Conservation (phyloP, 2,888 invertebrate species). For the Malacosoma neustria region DNA sequence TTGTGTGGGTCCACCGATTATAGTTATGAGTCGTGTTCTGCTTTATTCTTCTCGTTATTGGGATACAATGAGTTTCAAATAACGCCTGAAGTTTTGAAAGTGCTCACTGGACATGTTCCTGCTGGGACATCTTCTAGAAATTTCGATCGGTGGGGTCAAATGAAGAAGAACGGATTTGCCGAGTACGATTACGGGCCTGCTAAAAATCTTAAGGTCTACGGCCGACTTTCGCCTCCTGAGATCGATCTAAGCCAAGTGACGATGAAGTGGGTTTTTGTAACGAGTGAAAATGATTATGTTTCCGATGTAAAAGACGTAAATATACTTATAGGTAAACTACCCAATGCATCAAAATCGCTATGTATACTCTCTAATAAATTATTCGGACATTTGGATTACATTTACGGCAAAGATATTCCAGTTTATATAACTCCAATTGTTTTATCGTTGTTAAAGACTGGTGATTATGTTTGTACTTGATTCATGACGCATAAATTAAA, state of each 20-base stretch:
- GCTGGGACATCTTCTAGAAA: conserved; percentile 26
- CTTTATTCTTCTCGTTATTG: conserved; percentile 17
- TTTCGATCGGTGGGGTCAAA: conserved; percentile 25
- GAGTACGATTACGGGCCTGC: conserved; percentile 19
- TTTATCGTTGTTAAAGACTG: conserved; percentile 14
- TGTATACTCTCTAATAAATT: conserved; percentile 22
- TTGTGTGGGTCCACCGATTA: conserved; percentile 18
- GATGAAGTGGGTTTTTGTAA: conserved; percentile 19
- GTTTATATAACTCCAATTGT: conserved; percentile 23
- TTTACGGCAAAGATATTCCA: conserved; percentile 24
- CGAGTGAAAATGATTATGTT: conserved; percentile 24
- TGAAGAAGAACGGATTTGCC: conserved; percentile 20
- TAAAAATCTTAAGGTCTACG: conserved; percentile 17
- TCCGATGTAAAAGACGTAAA: conserved; percentile 19
- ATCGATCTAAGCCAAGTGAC: conserved; percentile 18
- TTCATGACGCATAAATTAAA: no score
- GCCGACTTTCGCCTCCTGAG: conserved; percentile 15
- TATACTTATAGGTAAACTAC: conserved; percentile 11
- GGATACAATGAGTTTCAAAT: conserved; percentile 25
- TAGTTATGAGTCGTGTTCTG: conserved; percentile 21
- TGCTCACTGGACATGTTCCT: conserved; percentile 22
- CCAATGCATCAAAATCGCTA: conserved; percentile 11
- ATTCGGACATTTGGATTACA: conserved; percentile 28
- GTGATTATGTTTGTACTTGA: conserved; percentile 14
- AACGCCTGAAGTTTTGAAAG: conserved; percentile 16